Percentiles rank a stretch among this genome's conserved stretches.
phyloP scores from a whole-genome alignment of 2,888 invertebrate species.

The Syrista parreyssii region DNA sequence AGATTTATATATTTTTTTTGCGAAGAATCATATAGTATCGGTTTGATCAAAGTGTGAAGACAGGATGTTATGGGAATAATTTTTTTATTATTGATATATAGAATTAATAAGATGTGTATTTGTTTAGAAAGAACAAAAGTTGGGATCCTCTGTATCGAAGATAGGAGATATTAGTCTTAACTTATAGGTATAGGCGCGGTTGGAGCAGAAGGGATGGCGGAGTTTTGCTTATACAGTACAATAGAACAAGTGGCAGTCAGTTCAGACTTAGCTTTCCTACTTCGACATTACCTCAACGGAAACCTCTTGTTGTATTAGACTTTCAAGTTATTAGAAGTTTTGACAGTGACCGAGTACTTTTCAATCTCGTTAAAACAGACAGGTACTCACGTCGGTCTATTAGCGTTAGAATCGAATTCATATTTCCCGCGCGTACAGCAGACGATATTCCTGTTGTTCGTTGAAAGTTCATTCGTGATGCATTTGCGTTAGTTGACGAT shows the following conservation, averaged over 20 bases:
- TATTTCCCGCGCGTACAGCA: not conserved
- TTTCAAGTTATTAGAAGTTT: not conserved
- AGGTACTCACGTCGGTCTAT: not conserved
- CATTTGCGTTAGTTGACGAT: not conserved
- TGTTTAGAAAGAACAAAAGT: constrained; percentile 5
- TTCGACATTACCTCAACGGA: not conserved
- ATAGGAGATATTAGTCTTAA: constrained; percentile 32
- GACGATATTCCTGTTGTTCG: not conserved
- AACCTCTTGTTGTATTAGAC: not conserved
- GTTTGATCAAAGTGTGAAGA: not conserved
- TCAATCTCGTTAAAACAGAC: too few species aligned
- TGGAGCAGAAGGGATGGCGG: constrained; percentile 31
- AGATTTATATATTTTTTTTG: not conserved
- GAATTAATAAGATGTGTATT: not conserved
- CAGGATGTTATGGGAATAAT: not conserved
- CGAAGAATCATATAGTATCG: not conserved
- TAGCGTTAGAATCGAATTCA: not conserved
- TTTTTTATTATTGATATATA: not conserved
- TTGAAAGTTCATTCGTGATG: not conserved
- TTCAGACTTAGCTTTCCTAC: constrained; percentile 23
- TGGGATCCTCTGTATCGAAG: constrained; percentile 31
- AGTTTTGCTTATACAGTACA: constrained; percentile 24
- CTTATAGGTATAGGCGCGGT: constrained; percentile 43
- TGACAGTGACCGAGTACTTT: not conserved
- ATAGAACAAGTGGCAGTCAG: constrained; percentile 37